Percentiles rank a stretch among this genome's conserved stretches.
Evolutionary conservation across 2,888 invertebrate genomes (phyloP).

Genomic region (Mesochorus sp.): DNA sequence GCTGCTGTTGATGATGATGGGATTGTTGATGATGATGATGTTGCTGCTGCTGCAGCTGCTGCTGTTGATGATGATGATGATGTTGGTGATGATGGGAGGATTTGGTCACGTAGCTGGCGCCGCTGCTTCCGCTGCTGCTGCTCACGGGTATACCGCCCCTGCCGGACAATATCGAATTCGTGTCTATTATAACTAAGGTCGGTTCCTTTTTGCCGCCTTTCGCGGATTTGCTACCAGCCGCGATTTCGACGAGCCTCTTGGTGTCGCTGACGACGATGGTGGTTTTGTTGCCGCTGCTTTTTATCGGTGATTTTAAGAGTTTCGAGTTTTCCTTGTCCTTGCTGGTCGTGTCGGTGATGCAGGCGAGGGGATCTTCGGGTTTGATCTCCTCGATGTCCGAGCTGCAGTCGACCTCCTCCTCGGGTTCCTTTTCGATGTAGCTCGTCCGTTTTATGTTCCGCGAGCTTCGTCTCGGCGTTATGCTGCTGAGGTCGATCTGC

Average conservation of each 20-base stretch:
- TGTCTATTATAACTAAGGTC: slow-evolving; percentile 90
- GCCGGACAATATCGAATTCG: slow-evolving; percentile 87
- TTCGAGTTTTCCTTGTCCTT: slow-evolving; percentile 80
- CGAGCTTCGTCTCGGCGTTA: slow-evolving; percentile 84
- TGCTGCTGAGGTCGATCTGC: slow-evolving; percentile 76
- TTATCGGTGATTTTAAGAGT: slow-evolving; percentile 74
- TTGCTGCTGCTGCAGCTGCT: slow-evolving; percentile 59
- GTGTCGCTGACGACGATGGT: slow-evolving; percentile 89
- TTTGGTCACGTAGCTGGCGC: slow-evolving; percentile 55
- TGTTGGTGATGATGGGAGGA: slow-evolving; percentile 68
- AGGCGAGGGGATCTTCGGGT: slow-evolving; percentile 84
- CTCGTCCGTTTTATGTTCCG: slow-evolving; percentile 85
- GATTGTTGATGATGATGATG: neutral
- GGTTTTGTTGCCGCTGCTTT: slow-evolving; percentile 80
- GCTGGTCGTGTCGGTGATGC: slow-evolving; percentile 79
- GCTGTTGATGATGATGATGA: slow-evolving; percentile 67
- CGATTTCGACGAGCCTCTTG: slow-evolving; percentile 88
- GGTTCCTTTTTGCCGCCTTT: slow-evolving; percentile 87
- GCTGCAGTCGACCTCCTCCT: slow-evolving; percentile 83
- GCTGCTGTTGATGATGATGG: slow-evolving; percentile 76
- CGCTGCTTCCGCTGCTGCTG: slow-evolving; percentile 73
- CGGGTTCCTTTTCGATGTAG: slow-evolving; percentile 83
- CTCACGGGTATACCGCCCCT: slow-evolving; percentile 84
- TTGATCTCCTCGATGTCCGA: slow-evolving; percentile 87
- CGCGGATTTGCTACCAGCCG: slow-evolving; percentile 84